Evolutionary conservation across 2,797 vertebrate species (phyloP).

Genomic region (Mustela erminea): DNA sequence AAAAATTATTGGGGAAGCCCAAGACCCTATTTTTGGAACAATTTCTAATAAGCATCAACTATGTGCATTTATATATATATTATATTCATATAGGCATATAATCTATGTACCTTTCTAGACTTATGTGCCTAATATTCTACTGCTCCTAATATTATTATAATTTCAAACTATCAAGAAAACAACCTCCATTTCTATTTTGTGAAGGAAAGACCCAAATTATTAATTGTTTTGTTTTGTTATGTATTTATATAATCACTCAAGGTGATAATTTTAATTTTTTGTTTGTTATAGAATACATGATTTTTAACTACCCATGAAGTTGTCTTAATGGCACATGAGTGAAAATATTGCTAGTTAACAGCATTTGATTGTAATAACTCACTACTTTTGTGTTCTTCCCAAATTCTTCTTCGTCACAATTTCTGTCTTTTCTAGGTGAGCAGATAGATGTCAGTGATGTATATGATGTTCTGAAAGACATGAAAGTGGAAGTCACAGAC

Average conservation of each 20-base stretch:
- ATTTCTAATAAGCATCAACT: not conserved
- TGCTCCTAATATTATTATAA: not conserved
- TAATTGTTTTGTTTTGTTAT: not conserved
- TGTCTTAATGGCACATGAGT: not conserved
- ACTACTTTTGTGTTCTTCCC: not conserved
- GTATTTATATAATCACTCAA: not conserved
- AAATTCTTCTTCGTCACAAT: not conserved
- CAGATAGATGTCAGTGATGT: conserved; percentile 31
- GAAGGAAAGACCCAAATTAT: not conserved
- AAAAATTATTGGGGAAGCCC: not conserved
- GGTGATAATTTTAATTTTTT: not conserved
- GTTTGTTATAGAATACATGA: not conserved
- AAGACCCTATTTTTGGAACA: not conserved
- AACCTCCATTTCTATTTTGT: conserved; percentile 23
- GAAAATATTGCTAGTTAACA: conserved; percentile 6
- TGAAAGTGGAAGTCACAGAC: conserved; percentile 65
- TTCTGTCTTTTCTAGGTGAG: conserved; percentile 48
- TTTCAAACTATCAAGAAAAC: conserved; percentile 3
- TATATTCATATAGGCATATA: not conserved
- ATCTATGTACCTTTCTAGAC: not conserved
- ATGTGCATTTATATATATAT: not conserved
- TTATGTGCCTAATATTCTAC: not conserved
- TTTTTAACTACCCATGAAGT: not conserved
- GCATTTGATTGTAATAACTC: conserved; percentile 2
- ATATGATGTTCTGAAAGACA: conserved; percentile 20